Base-by-base conservation (phyloP, 2,797 vertebrate genomes). In the Pelobates cultripes region DNA sequence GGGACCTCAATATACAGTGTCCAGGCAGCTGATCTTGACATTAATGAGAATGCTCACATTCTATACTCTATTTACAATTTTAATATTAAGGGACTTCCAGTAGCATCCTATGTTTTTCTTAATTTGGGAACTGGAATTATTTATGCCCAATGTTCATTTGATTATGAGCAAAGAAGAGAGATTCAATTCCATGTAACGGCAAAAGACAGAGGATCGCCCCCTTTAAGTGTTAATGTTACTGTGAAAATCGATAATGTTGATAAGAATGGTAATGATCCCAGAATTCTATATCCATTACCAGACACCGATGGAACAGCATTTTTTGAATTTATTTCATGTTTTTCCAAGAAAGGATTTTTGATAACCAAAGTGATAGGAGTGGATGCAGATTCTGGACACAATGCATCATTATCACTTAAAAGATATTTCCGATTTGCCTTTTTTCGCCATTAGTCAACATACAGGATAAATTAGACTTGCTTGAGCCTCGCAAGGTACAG, bases 381-480 rank as follows among this genome's bases (percentile, higher is more conserved):
- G 88, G 92, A 94, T 73, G 87, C 90, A 0, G 89, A 95, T 84
- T 92, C 91, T 6, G 93, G 92, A 7, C 91, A 91, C 85, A 95
- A 92, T 66, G 91, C 91, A 79, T 95, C 93, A 92, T 14, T 94
- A 94, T 86, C 90, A 86, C 43, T 53, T 94, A 79, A 70, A 87
- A 13, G 92, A 94, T 85, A 88, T 91, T 87, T 92, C 91, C 9
- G 91, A 94, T 72, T 79, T 89, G 0, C 88, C 90, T 60, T 85
- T 95, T 53, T 94, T 94, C 85, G 88, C 55, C 42, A 86, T 95
- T 83, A 92, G 87, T 51, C 85, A 89, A 78, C 87, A 90, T 83
- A 94, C 92, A n/a, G 93, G 94, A 13, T 93, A 95, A 85, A 91
- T 95, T 88, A 93, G 92, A 87, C 93, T 91, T 69, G 91, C 90